Percentiles rank a stretch among this genome's conserved stretches.
Evolutionary conservation across 1,140 invertebrate genomes (phyloP).

Genomic region (Cyclargus thomasi): DNA sequence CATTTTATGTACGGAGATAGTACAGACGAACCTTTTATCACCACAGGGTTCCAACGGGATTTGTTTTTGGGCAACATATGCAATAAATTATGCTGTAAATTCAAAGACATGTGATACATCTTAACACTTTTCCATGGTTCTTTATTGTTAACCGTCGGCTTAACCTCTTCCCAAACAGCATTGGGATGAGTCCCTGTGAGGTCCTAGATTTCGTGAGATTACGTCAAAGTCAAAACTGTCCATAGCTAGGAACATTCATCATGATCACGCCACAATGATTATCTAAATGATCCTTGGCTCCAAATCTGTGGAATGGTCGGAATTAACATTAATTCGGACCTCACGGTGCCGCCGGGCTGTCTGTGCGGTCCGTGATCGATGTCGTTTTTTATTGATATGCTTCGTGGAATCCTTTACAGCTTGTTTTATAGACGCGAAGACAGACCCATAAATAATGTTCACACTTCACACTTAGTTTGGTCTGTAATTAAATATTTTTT

Average conservation of each 20-base stretch:
- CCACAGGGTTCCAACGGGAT: too few species aligned
- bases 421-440: constrained; percentile 9
- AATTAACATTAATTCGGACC: constrained; percentile 25
- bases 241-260: not conserved
- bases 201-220: not conserved
- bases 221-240: not conserved
- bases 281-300: constrained; percentile 5
- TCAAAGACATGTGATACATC: too few species aligned
- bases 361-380: constrained; percentile 24
- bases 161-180: not conserved
- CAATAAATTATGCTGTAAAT: too few species aligned
- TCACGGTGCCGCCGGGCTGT: constrained; percentile 42
- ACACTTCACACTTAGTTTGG: not conserved
- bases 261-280: constrained; percentile 12
- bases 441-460: constrained; percentile 4
- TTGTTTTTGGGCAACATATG: too few species aligned
- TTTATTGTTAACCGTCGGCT: too few species aligned
- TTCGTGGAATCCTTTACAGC: constrained; percentile 8
- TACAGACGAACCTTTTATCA: too few species aligned
- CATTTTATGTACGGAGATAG: too few species aligned
- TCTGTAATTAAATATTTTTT: not conserved
- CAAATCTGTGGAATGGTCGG: constrained; percentile 11
- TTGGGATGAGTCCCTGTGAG: not conserved
- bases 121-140: too few species aligned
- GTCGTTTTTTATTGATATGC: not conserved